These are phyloP conservation scores for Protobothrops mucrosquamatus DNA, from an alignment of 2,113 vertebrate genomes.

Conservation along the genomic window DNA sequence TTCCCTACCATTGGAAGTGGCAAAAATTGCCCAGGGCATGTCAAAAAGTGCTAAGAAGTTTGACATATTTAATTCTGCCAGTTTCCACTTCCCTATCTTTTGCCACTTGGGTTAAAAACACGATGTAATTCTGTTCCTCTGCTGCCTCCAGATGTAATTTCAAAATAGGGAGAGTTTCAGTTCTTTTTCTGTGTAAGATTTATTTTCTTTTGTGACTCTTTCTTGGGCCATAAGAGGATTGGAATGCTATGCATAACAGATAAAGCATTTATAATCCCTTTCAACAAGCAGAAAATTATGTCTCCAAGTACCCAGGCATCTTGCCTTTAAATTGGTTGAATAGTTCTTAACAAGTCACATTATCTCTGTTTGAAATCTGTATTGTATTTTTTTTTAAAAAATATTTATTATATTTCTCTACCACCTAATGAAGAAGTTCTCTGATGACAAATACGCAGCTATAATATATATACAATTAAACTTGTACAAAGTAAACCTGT, in stretches of 20 bases:
- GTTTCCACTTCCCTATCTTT: neutral
- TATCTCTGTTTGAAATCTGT: neutral
- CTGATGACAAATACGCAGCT: neutral
- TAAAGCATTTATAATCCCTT: neutral
- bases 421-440: neutral
- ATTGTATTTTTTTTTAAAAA: neutral
- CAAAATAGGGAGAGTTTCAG: neutral
- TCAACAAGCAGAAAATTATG: neutral
- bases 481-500: neutral
- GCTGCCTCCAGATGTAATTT: neutral
- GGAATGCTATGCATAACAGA: neutral
- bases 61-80: neutral
- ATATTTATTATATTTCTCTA: neutral
- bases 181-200: neutral
- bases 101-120: neutral
- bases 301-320: neutral
- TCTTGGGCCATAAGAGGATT: neutral
- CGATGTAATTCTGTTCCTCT: rapidly evolving
- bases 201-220: neutral
- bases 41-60: rapidly evolving
- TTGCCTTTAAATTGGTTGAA: neutral
- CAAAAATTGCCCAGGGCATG: neutral
- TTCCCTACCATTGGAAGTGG: neutral
- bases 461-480: neutral
- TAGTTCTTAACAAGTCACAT: neutral